phyloP scores from a whole-genome alignment of 1,140 invertebrate species.

The Maniola jurtina region DNA sequence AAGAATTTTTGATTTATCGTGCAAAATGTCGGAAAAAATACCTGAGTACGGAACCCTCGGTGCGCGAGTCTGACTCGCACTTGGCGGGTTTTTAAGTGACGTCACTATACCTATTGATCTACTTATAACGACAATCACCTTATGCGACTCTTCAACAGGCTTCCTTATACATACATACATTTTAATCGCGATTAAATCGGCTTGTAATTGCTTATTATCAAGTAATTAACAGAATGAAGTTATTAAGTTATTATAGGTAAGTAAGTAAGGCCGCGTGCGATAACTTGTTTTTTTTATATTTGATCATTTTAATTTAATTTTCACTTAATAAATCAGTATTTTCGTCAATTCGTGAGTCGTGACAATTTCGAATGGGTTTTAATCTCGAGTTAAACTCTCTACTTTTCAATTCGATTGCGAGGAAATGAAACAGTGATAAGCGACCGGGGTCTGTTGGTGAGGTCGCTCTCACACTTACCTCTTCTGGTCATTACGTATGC shows the following conservation, averaged over 20 bases:
- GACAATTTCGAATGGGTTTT: no score
- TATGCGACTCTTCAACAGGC: neutral
- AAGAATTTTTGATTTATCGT: no score
- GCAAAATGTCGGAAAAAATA: no score
- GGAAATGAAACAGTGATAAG: no score
- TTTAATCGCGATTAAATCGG: slow-evolving; percentile 2
- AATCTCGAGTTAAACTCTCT: neutral
- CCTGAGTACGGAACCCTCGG: no score
- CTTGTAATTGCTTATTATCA: neutral
- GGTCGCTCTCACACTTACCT: no score
- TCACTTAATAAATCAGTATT: neutral
- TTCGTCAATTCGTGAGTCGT: no score
- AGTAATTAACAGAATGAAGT: slow-evolving; percentile 6
- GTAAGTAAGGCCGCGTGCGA: neutral
- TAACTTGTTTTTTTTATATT: neutral
- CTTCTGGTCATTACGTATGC: no score
- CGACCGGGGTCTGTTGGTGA: no score
- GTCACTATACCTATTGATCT: neutral
- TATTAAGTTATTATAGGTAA: neutral
- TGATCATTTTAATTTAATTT: neutral
- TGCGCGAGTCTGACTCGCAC: no score
- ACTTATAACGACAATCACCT: neutral
- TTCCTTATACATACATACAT: slow-evolving; percentile 7
- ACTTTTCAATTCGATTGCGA: no score
- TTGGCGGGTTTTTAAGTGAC: no score